These are phyloP conservation scores for Beroe forskalii DNA, from an alignment of 37 sponge, comb jelly and placozoan species.

Conservation along the genomic window DNA sequence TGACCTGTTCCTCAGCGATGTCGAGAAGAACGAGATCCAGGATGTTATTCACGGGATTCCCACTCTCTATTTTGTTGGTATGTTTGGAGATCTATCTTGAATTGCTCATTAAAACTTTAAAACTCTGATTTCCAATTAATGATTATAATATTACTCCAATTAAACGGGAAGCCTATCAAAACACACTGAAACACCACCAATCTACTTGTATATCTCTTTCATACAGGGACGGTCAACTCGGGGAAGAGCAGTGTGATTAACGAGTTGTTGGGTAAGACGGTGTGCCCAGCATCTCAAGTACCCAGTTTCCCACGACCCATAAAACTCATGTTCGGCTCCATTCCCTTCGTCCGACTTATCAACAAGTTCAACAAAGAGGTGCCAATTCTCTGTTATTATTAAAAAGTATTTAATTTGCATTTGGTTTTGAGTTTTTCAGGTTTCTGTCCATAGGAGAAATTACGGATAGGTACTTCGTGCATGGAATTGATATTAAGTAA, in stretches of 20 bases:
- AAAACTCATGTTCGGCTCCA: conserved; percentile 24
- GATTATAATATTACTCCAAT: too few relatives aligned
- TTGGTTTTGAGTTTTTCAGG: too few relatives aligned
- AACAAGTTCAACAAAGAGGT: conserved; percentile 63
- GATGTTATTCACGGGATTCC: conserved; percentile 17
- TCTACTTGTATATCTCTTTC: too few relatives aligned
- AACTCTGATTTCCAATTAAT: too few relatives aligned
- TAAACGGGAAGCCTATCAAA: too few relatives aligned
- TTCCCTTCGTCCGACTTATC: conserved; percentile 39
- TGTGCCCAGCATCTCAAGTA: conserved; percentile 40
- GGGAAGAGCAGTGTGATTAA: conserved; percentile 50
- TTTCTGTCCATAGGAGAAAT: too few relatives aligned
- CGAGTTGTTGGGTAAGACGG: conserved; percentile 42
- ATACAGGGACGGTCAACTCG: conserved; percentile 3
- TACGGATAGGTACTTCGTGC: too few relatives aligned
- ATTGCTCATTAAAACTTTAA: too few relatives aligned
- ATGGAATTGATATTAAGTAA: too few relatives aligned
- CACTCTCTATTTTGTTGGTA: conserved; percentile 45
- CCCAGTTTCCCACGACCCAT: conserved; percentile 32
- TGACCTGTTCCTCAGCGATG: conserved; percentile 10
- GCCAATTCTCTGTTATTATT: too few relatives aligned
- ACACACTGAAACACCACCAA: too few relatives aligned
- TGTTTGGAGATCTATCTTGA: background rate
- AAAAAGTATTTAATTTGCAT: too few relatives aligned
- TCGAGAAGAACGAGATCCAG: conserved; percentile 16